A percentile compares a stretch with the other conserved stretches of the same genome.
These are phyloP conservation scores for Cerceris ruficornis DNA, from an alignment of 2,888 invertebrate genomes.

Conservation along the genomic window DNA sequence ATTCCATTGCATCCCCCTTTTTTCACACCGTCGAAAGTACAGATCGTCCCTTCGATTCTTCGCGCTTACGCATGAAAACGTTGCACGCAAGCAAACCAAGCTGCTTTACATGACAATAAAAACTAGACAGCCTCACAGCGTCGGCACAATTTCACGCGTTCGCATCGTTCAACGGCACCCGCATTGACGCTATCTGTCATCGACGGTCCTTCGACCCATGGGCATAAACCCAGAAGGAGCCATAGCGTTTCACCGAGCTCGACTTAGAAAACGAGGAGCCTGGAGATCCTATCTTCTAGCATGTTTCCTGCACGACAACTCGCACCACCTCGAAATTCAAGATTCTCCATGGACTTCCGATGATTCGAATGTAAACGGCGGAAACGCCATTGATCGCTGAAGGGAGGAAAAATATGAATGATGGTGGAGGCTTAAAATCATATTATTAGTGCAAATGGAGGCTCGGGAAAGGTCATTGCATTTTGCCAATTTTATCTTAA, in stretches of 20 bases:
- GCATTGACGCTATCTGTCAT: conserved; percentile 72
- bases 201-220: conserved; percentile 36
- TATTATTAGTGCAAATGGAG: no score
- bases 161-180: conserved; percentile 63
- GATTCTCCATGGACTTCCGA: not conserved
- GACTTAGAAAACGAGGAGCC: conserved; percentile 19
- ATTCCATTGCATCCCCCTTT: no score
- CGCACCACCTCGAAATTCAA: not conserved
- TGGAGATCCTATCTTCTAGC: conserved; percentile 50
- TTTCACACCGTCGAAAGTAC: no score
- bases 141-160: conserved; percentile 55
- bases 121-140: conserved; percentile 37
- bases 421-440: no score
- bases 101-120: conserved; percentile 14
- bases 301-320: conserved; percentile 13
- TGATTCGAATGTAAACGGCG: conserved; percentile 4
- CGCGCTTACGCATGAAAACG: no score
- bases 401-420: no score
- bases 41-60: no score
- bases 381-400: not conserved
- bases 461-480: no score
- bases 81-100: not conserved
- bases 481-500: no score
- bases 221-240: conserved; percentile 24
- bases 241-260: conserved; percentile 40